Evolutionary conservation across 2,113 vertebrate species (phyloP).

Genomic region (Periophthalmus modestus): DNA sequence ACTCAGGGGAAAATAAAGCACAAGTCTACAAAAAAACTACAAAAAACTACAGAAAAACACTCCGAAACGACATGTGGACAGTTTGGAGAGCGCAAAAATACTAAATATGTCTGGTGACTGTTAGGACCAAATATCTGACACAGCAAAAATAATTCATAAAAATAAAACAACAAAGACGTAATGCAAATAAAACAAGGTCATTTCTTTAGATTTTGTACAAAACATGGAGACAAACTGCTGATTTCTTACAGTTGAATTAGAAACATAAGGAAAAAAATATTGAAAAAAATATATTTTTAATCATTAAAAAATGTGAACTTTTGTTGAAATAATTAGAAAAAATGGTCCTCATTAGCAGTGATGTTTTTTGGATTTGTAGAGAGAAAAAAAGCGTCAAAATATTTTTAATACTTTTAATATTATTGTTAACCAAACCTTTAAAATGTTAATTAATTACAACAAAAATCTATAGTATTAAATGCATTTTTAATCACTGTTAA

Average conservation of each 20-base stretch:
- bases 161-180: no score
- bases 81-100: background rate
- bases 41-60: no score
- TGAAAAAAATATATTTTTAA: no score
- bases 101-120: background rate
- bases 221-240: no score
- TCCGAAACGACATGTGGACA: background rate
- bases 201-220: background rate
- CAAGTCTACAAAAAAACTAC: background rate
- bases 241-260: no score
- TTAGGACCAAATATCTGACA: background rate
- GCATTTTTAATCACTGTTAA: no score
- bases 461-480: no score
- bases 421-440: background rate
- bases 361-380: background rate
- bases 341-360: background rate
- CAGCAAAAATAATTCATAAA: no score
- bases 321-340: background rate
- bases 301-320: no score
- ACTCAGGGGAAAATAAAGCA: conserved; percentile 35
- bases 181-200: no score
- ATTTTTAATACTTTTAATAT: background rate
- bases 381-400: background rate
- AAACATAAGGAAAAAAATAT: no score
- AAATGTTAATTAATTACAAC: background rate